Evolutionary conservation across 2,113 vertebrate species (phyloP).

Genomic region (Antechinus flavipes): DNA sequence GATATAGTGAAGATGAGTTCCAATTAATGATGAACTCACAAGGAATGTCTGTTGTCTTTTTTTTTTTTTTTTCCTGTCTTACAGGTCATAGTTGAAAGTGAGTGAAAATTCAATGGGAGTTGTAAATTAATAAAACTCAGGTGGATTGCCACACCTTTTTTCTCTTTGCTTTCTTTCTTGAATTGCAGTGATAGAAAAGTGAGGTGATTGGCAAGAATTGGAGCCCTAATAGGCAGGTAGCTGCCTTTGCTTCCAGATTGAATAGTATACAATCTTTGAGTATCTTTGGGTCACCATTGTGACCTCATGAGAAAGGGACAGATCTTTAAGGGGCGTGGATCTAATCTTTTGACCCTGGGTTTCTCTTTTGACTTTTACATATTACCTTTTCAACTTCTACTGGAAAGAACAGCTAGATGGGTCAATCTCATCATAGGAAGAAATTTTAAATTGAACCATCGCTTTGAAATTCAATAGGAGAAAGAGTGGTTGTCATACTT

Average conservation of each 20-base stretch:
- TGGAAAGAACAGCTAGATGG: neutral
- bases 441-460: neutral
- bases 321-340: neutral
- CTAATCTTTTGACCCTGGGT: neutral
- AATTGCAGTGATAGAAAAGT: neutral
- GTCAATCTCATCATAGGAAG: neutral
- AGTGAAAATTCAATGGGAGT: constrained; percentile 4
- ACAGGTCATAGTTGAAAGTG: neutral
- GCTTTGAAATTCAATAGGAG: neutral
- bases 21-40: constrained; percentile 51
- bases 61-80: neutral
- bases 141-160: neutral
- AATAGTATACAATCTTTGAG: neutral
- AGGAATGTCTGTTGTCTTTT: neutral
- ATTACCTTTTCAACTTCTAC: neutral
- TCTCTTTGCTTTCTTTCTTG: neutral
- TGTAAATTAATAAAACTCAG: neutral
- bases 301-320: neutral
- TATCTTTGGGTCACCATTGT: neutral
- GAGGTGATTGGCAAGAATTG: neutral
- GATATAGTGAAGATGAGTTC: constrained; percentile 55
- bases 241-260: constrained; percentile 13
- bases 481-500: neutral
- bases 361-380: neutral
- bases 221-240: neutral